Evolutionary conservation across 1,140 invertebrate species (phyloP), one percentile per base, ranked within the genome.

Genomic region (Zaprionus tsacasi): DNA sequence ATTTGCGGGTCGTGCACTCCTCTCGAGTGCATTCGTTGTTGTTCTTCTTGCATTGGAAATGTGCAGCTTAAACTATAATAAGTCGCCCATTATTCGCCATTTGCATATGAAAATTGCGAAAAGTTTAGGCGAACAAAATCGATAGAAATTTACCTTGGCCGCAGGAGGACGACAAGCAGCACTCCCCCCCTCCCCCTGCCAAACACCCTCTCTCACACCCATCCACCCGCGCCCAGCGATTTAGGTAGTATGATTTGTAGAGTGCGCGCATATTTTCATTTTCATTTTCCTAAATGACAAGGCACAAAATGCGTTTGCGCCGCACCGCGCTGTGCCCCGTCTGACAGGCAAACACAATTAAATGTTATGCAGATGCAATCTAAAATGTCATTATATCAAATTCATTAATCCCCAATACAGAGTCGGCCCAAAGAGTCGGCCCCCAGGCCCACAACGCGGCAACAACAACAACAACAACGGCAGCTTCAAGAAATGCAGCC

Each of bases 351-450:
- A 90, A 89, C 86, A 90, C 86, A 90, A 90, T 90, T 90, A 90
- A 90, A 90, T 90, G 82, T 91, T 91, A 90, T 90, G 86, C 86
- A 90, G 86, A 90, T 90, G 86, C 86, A 90, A 90, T 90, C 86
- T 90, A 90, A 90, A 90, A 90, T 90, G 86, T 90, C 86, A 90
- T 90, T 90, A 90, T 90, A 90, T 90, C 86, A 90, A 90, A 90
- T 90, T 90, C 86, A 90, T 90, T 90, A 90, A 90, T 90, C 85
- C 85, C 80, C 73, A 76, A 82, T 79, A 82, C 63, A 75, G 59
- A 10, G 10, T 57, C 50, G 68, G 56, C 35, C 58, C 17, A 48
- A 25, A 50, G 55, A 52, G 21, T 21, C 21, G 27, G 70, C 65
- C 78, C 70, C 70, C 63, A 63, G 68, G 85, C 83, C 63, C 54